Base-by-base conservation (phyloP, 2,888 invertebrate genomes). In the Frankliniella intonsa region DNA sequence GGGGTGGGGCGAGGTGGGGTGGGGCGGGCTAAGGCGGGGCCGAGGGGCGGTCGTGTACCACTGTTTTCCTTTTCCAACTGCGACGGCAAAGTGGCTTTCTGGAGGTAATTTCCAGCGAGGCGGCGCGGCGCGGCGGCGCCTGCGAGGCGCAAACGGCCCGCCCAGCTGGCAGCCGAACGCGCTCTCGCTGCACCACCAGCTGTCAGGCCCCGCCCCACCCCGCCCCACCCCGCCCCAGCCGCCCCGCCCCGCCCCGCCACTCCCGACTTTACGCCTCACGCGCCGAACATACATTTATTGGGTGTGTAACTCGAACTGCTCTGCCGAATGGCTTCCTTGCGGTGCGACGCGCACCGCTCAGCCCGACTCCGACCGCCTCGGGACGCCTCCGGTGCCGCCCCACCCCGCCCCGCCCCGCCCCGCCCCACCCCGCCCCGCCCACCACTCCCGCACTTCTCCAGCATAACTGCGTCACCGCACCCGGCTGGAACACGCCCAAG, bases 251-350 rank as follows among this genome's bases (percentile, higher is more conserved):
- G 62, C 62, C 62, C 19, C 14, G 17, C 55, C 14, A 2, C 55
- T 2, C 55, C 14, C 19, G 62, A 19, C 62, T 62, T 62, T 62
- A 62, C 62, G 69, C 22, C 69, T 25, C 69, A 76, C 69, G 69
- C 69, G 25, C 69, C 69, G 69, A 76, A 76, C 69, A 76, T 76
- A 76, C 69, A 76, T 76, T 76, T 76, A 76, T 76, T 76, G 69
- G 69, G 69, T 76, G 69, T 76, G 69, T 76, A 76, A 76, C 69
- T 76, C 22, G 69, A 76, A 25, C 69, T 25, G 62, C 62, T 62
- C 62, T n/a, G 3, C 22, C 69, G 69, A 69, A 69, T 22, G 69
- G 69, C 69, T 76, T 76, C 25, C 69, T 25, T 25, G 69, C 69
- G 69, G 69, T 25, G 25, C 55, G 14, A 55, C 55, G 14, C 14